Evolutionary conservation across 2,888 invertebrate species (phyloP).

Genomic region (Drosophila setosimentum): DNA sequence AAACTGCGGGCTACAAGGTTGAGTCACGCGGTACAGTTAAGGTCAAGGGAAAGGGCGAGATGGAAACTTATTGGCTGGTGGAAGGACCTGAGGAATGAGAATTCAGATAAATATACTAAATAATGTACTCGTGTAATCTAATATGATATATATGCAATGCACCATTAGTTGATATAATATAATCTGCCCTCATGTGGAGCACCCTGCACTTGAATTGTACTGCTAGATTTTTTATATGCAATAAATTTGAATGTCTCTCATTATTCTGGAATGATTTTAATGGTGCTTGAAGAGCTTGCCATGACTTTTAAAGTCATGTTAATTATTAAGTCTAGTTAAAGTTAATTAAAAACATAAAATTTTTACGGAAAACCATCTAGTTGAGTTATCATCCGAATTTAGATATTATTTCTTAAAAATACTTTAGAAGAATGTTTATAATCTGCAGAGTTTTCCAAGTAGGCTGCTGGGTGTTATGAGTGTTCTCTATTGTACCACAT

Average conservation of each 20-base stretch:
- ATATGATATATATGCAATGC: neutral
- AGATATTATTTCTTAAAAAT: neutral
- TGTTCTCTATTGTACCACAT: neutral
- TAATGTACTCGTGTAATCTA: neutral
- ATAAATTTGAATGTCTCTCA: conserved; percentile 41
- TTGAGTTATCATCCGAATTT: neutral
- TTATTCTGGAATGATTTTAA: conserved; percentile 2
- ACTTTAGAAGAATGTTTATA: neutral
- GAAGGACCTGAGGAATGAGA: conserved; percentile 85
- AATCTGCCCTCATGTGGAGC: conserved; percentile 20
- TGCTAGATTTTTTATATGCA: conserved; percentile 11
- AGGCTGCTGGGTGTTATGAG: neutral
- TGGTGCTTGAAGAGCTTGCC: neutral
- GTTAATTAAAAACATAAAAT: neutral
- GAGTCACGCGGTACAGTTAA: conserved; percentile 90
- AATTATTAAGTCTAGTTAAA: neutral
- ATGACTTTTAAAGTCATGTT: neutral
- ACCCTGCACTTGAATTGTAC: conserved; percentile 37
- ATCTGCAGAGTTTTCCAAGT: neutral
- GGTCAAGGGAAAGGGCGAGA: conserved; percentile 95
- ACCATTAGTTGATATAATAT: neutral
- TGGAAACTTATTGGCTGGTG: conserved; percentile 93
- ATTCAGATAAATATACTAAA: neutral
- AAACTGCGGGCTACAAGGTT: conserved; percentile 88
- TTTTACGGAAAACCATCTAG: neutral